phyloP scores from a whole-genome alignment of 2,888 invertebrate species.

The Danaus chrysippus region DNA sequence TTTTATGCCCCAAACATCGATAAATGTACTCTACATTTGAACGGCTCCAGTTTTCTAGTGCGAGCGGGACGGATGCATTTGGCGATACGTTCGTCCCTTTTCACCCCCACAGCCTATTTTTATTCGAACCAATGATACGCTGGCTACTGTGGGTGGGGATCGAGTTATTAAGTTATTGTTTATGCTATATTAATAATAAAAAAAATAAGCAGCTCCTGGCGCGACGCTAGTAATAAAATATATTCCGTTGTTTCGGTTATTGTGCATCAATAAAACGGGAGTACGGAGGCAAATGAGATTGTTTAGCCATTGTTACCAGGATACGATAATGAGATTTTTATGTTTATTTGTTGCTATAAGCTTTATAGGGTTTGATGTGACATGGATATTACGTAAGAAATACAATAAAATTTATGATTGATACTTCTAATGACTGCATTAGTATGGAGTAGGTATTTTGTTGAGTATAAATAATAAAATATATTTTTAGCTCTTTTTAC shows the following conservation, averaged over 20 bases:
- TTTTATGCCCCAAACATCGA: conserved; percentile 78
- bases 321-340: conserved; percentile 56
- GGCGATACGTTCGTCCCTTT: conserved; percentile 55
- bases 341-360: conserved; percentile 49
- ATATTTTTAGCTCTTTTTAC: background rate
- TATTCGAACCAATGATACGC: conserved; percentile 66
- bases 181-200: conserved; percentile 76
- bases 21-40: conserved; percentile 75
- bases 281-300: conserved; percentile 60
- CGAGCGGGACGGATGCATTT: conserved; percentile 44
- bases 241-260: conserved; percentile 50
- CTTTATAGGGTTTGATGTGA: conserved; percentile 17
- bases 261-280: conserved; percentile 56
- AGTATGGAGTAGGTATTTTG: background rate
- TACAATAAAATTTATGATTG: conserved; percentile 16
- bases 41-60: conserved; percentile 68
- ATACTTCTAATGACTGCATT: background rate
- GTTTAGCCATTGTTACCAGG: conserved; percentile 54
- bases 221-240: conserved; percentile 58
- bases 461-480: background rate
- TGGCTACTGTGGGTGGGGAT: conserved; percentile 69
- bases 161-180: conserved; percentile 77
- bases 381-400: conserved; percentile 18
- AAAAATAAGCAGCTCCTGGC: conserved; percentile 58
- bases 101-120: conserved; percentile 74